A percentile compares a stretch with the other conserved stretches of the same genome.
These are phyloP conservation scores for Temnopleurus reevesii DNA, from an alignment of 53 echinoderm and acorn worm species.

Conservation along the genomic window DNA sequence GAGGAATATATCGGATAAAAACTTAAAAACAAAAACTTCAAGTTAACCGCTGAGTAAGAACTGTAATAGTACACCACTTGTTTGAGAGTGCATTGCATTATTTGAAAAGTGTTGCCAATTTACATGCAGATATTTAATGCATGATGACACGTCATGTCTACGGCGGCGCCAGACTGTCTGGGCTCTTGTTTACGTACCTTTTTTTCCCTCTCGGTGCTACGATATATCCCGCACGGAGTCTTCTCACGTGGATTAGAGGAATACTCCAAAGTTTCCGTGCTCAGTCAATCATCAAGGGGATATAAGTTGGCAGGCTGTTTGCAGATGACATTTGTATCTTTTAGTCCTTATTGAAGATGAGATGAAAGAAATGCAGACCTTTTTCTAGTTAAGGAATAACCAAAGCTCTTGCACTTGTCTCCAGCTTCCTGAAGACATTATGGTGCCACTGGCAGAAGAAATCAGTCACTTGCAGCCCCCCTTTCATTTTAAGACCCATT, in stretches of 20 bases:
- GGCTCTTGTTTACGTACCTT: conserved; percentile 48
- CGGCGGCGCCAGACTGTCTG: conserved; percentile 58
- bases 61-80: conserved; percentile 40
- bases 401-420: background rate
- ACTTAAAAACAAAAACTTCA: background rate
- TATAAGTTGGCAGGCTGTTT: conserved; percentile 40
- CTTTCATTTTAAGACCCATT: conserved; percentile 1
- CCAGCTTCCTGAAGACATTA: background rate
- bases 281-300: conserved; percentile 9
- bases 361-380: conserved; percentile 12
- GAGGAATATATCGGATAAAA: background rate
- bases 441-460: background rate
- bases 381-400: background rate
- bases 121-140: conserved; percentile 59
- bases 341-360: background rate
- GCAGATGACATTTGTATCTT: conserved; percentile 42
- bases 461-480: conserved; percentile 12
- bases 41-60: conserved; percentile 31
- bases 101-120: conserved; percentile 39
- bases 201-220: background rate
- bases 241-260: background rate
- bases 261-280: background rate
- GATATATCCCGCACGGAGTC: background rate
- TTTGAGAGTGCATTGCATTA: background rate
- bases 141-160: conserved; percentile 61